Evolutionary conservation across 2,797 vertebrate genomes (phyloP).

Genomic region (Silurus lanzhouensis): DNA sequence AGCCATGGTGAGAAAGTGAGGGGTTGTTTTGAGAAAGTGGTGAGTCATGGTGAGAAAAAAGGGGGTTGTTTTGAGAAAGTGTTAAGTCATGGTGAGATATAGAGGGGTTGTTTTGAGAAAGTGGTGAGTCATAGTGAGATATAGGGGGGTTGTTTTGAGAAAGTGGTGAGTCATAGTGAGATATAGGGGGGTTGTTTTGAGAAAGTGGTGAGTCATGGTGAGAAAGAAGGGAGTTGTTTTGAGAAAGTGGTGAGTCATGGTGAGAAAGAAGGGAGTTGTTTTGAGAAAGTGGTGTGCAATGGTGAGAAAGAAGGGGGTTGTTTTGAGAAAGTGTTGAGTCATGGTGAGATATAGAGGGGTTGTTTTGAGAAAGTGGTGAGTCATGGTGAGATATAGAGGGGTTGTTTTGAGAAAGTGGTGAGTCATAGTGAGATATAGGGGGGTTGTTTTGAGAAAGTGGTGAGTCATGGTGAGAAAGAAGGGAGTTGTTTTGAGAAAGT

Average conservation of each 20-base stretch:
- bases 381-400: not conserved
- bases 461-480: not conserved
- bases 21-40: not conserved
- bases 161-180: not conserved
- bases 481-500: not conserved
- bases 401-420: not conserved
- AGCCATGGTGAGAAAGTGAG: not conserved
- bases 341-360: rapidly evolving
- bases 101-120: too few species aligned
- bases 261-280: not conserved
- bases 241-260: too few species aligned
- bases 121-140: not conserved
- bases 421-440: too few species aligned
- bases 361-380: not conserved
- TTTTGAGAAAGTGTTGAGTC: not conserved
- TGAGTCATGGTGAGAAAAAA: too few species aligned
- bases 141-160: not conserved
- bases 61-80: not conserved
- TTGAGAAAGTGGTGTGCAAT: not conserved
- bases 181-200: not conserved
- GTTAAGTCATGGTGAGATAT: too few species aligned
- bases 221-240: too few species aligned
- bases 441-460: not conserved
- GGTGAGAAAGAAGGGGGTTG: not conserved
- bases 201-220: not conserved